These are phyloP conservation scores for Heliopora coerulea DNA, from an alignment of 92 coral and sea anemone species.

Conservation along the genomic window DNA sequence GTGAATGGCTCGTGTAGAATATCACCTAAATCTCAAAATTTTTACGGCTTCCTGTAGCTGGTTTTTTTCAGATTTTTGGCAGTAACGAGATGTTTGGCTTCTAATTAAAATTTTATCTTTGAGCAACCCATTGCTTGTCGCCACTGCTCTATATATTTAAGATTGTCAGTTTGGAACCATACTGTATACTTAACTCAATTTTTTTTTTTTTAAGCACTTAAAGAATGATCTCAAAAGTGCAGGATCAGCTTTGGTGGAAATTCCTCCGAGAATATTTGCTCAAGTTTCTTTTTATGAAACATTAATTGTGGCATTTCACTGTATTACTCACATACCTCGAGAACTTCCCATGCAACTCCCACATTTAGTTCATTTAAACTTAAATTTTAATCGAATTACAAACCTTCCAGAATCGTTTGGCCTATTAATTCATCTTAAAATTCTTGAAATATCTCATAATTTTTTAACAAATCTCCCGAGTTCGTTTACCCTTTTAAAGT, in stretches of 20 bases:
- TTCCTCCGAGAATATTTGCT: conserved; percentile 41
- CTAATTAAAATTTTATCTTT: too few relatives aligned
- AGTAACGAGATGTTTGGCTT: too few relatives aligned
- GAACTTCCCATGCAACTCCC: conserved; percentile 86
- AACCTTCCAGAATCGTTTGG: conserved; percentile 92
- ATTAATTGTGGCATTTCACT: conserved; percentile 79
- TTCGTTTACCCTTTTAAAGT: conserved; percentile 69
- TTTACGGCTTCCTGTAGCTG: too few relatives aligned
- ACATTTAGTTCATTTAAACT: conserved; percentile 75
- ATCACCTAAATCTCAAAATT: too few relatives aligned
- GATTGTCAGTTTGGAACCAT: too few relatives aligned
- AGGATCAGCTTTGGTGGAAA: conserved; percentile 21
- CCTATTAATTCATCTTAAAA: conserved; percentile 74
- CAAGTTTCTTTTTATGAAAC: conserved; percentile 83
- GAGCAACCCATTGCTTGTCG: too few relatives aligned
- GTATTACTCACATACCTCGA: conserved; percentile 69
- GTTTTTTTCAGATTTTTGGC: too few relatives aligned
- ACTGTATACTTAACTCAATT: too few relatives aligned
- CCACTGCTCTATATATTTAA: too few relatives aligned
- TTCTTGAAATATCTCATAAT: conserved; percentile 78
- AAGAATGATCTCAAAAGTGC: conserved; percentile 11
- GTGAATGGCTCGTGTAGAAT: too few relatives aligned
- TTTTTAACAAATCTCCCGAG: conserved; percentile 72
- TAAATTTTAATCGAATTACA: conserved; percentile 74
- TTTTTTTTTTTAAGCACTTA: conserved; percentile 21